Conservation (phyloP, 2,113 vertebrate species). For the Erythrolamprus reginae region DNA sequence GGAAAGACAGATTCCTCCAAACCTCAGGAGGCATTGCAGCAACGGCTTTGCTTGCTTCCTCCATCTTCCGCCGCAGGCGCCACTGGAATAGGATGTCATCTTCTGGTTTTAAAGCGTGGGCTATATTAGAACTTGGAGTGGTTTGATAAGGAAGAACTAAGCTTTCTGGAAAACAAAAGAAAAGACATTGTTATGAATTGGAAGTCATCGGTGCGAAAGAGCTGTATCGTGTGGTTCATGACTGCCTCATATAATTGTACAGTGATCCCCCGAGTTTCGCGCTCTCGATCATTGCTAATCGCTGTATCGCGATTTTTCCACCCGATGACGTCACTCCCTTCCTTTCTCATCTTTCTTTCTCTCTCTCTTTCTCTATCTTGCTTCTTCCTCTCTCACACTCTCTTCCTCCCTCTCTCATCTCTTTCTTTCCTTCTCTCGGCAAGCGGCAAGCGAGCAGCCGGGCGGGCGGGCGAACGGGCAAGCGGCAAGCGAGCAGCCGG, state of each 20-base stretch:
- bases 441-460: no score
- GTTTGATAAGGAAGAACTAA: background rate
- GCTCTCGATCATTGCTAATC: no score
- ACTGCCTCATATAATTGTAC: background rate
- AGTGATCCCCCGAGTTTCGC: no score
- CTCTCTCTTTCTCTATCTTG: no score
- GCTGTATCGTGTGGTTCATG: background rate
- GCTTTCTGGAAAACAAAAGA: background rate
- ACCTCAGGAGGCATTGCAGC: slow-evolving; percentile 10
- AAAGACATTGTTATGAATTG: background rate
- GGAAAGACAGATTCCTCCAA: background rate
- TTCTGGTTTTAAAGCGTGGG: slow-evolving; percentile 59
- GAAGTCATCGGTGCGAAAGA: background rate
- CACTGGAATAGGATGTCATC: slow-evolving; percentile 89
- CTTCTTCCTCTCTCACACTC: no score
- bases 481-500: no score
- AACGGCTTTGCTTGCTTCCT: slow-evolving; percentile 58
- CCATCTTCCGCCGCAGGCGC: slow-evolving; percentile 84
- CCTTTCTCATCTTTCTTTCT: no score
- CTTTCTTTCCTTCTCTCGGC: no score
- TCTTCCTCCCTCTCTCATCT: no score
- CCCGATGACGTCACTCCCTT: no score
- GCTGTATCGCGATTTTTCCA: no score
- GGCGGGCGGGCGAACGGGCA: no score
- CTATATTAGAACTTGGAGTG: background rate